Base-by-base conservation (phyloP, 2,888 invertebrate species). In the Polylopha cassiicola region DNA sequence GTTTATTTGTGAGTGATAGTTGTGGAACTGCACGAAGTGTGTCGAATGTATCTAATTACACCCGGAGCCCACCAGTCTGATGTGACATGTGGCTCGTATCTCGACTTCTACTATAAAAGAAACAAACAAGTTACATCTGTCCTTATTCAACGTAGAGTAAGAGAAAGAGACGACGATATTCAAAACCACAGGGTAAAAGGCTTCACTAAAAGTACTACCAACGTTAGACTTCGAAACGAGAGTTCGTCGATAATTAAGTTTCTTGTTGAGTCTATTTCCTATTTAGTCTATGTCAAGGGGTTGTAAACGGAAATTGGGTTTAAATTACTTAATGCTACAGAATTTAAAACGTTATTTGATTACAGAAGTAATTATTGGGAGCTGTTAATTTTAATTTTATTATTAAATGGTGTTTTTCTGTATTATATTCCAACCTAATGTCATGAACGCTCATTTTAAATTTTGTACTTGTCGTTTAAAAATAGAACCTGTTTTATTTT, bases 41-140 rank as follows among this genome's bases (percentile, higher is more conserved):
- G 47, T 59, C 82, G 59, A 84, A 85, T 81, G 45, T 44, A 47
- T 65, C 65, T 85, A 81, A 85, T 85, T 81, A 76, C 72, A 53
- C 63, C 54, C 50, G 58, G 58, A 54, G 52, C 58, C 58, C 52
- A 54, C 57, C 58, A 58, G 65, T 48, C 47, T 48, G 62, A 60
- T 59, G 67, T 65, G 78, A 77, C 82, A 80, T 79, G 74, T 81
- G 79, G 77, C 67, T 58, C 49, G 52, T 55, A 61, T 62, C 55
- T 61, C 53, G 50, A n/a, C n/a, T 34, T 16, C 28, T 34, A 10
- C 16, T 21, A 18, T 16, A 23, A 34, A 30, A 21, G 24, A 36
- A 24, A 34, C 24, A 24, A 16, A 11, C n/a, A 20, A 22, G 11
- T 10, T 27, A 30, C 24, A 24, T 41, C 36, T n/a, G 15, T 41